A percentile compares a stretch with the other conserved stretches of the same genome.
phyloP scores from a whole-genome alignment of 1,140 invertebrate genomes.

The Drosophila kikkawai region DNA sequence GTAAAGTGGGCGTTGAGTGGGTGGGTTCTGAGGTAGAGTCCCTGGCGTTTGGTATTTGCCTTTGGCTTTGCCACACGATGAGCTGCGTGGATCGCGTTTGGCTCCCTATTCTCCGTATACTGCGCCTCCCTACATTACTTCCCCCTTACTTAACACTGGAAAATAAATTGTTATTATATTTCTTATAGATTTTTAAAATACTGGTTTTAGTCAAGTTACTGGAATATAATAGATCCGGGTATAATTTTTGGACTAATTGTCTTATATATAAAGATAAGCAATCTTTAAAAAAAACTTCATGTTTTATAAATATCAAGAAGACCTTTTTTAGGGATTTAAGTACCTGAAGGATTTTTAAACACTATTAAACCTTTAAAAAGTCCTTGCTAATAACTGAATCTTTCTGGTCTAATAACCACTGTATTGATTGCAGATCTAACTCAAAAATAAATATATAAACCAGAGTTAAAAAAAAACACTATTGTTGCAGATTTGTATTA shows the following conservation, averaged over 20 bases:
- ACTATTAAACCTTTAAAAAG: not conserved
- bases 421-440: not conserved
- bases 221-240: too few species aligned
- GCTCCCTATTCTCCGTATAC: constrained; percentile 12
- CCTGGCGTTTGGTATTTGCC: constrained; percentile 39
- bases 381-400: not conserved
- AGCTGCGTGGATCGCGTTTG: constrained; percentile 43
- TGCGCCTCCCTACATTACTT: not conserved
- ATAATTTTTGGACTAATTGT: too few species aligned
- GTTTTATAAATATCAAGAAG: too few species aligned
- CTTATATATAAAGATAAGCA: too few species aligned
- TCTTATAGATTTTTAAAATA: too few species aligned
- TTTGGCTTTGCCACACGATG: constrained; percentile 47
- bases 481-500: not conserved
- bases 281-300: too few species aligned
- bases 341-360: not conserved
- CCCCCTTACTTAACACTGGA: not conserved
- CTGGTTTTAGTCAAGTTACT: too few species aligned
- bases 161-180: not conserved
- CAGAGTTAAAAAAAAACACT: too few species aligned
- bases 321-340: too few species aligned
- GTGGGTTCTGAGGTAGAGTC: constrained; percentile 5
- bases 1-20: not conserved
- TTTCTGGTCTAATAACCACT: not conserved
- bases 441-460: not conserved